Base-by-base conservation (phyloP, 35 echinoderm and acorn worm genomes). In the Strongylocentrotus purpuratus region DNA sequence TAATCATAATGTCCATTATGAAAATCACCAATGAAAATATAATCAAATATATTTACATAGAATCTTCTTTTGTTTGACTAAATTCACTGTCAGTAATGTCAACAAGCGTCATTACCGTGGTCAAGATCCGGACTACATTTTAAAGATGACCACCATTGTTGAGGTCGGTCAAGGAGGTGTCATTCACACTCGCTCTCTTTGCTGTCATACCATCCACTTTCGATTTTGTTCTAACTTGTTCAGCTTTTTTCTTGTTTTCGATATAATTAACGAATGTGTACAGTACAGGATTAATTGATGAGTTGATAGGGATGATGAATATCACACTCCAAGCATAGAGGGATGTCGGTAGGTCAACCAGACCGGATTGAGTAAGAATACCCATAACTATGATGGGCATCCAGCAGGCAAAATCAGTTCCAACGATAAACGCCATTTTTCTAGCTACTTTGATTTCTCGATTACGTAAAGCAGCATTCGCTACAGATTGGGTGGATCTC, bases 381-480 rank as follows among this genome's bases (percentile, higher is more conserved):
- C 97, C 97, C 92, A 99, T 94, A 0, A 97, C 61, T 20, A 99
- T 97, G 45, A 99, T 94, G 4, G 98, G 98, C 85, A 97, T 71
- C 98, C 98, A 99, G 87, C 98, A 99, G 0, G 96, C 46, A 31
- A 97, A 96, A 86, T 99, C 97, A 9, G 97, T 97, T 15, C 96
- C 95, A 13, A 99, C 95, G 17, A 99, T 96, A 32, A 97, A 11
- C 2, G 97, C 96, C 98, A 99, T 99, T 58, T 90, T 97, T 9
- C 86, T 46, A 22, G 98, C 98, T 95, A 99, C 96, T 59, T 97
- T 99, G 17, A 99, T 95, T 47, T 99, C 96, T 13, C 97, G 86
- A 0, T 45, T 71, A 9, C 31, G 71, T 10, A 32, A 90, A 15
- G 94, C 86, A 28, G 59, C 85, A 33, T 94, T 46, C 33, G 61